Evolutionary conservation across 2,888 invertebrate species (phyloP).

Genomic region (Lepas anatifera): DNA sequence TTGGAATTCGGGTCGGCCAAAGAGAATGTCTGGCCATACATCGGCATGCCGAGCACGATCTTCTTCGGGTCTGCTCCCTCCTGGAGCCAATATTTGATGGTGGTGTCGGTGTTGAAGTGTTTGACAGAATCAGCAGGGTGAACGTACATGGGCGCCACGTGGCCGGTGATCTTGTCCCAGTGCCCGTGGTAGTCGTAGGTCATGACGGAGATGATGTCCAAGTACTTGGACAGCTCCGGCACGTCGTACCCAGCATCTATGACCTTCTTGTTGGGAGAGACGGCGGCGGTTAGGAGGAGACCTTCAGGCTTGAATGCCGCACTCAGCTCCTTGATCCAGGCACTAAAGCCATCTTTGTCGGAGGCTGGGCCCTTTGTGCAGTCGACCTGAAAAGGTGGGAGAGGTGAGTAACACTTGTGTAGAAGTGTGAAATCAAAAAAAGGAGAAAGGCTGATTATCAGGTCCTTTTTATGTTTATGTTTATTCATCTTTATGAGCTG

Average conservation of each 20-base stretch:
- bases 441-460: too few species aligned
- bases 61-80: constrained; percentile 52
- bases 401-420: too few species aligned
- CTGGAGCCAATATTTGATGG: constrained; percentile 58
- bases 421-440: too few species aligned
- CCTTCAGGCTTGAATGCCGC: constrained; percentile 46
- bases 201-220: constrained; percentile 87
- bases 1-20: constrained; percentile 46
- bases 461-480: too few species aligned
- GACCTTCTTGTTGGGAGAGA: constrained; percentile 66
- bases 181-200: constrained; percentile 79
- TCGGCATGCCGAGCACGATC: constrained; percentile 57
- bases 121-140: constrained; percentile 68
- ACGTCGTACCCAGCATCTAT: constrained; percentile 73
- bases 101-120: constrained; percentile 75
- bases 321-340: constrained; percentile 51
- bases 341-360: constrained; percentile 59
- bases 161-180: constrained; percentile 82
- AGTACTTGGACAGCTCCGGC: constrained; percentile 53
- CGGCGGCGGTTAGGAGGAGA: constrained; percentile 53
- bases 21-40: constrained; percentile 82
- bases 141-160: constrained; percentile 70
- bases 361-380: constrained; percentile 67
- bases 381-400: constrained; percentile 44
- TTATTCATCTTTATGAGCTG: too few species aligned